Conservation (phyloP, 30 jellyfish, hydroid and myxozoan genomes). For the Sanderia malayensis region DNA sequence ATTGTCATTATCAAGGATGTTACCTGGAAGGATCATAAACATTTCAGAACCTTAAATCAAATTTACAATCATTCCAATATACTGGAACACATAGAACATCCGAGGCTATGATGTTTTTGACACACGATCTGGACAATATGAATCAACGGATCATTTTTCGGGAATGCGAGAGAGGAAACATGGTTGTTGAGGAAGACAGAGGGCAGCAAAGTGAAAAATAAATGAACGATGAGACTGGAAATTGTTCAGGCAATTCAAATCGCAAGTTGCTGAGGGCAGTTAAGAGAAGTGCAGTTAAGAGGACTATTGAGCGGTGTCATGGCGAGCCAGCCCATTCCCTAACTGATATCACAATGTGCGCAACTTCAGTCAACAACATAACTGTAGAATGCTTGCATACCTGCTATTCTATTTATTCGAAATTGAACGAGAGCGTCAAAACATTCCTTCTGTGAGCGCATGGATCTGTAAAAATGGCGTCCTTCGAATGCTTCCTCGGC, state of each 20-base stretch:
- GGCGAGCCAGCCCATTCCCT: not conserved
- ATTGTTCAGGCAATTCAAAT: not conserved
- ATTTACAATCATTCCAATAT: constrained; percentile 3
- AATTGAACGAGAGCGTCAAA: not conserved
- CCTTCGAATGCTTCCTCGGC: not conserved
- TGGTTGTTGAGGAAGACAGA: constrained; percentile 5
- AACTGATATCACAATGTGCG: not conserved
- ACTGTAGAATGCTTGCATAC: not conserved
- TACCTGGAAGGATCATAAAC: not conserved
- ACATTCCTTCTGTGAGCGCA: constrained; percentile 2
- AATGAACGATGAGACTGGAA: not conserved
- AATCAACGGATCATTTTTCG: not conserved
- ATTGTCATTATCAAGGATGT: constrained; percentile 8
- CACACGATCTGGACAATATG: not conserved
- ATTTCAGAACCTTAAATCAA: not conserved
- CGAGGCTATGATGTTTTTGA: not conserved
- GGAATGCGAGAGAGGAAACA: not conserved
- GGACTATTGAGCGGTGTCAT: constrained; percentile 2
- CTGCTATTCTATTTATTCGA: not conserved
- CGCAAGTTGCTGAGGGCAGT: not conserved
- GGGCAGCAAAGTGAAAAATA: not conserved
- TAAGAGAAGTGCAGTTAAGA: not conserved
- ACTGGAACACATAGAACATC: not conserved
- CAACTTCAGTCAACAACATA: constrained; percentile 7
- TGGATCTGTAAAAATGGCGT: not conserved